Percentiles rank a stretch among this genome's conserved stretches.
phyloP scores from a whole-genome alignment of 2,113 vertebrate genomes.

The Leptosomus discolor region DNA sequence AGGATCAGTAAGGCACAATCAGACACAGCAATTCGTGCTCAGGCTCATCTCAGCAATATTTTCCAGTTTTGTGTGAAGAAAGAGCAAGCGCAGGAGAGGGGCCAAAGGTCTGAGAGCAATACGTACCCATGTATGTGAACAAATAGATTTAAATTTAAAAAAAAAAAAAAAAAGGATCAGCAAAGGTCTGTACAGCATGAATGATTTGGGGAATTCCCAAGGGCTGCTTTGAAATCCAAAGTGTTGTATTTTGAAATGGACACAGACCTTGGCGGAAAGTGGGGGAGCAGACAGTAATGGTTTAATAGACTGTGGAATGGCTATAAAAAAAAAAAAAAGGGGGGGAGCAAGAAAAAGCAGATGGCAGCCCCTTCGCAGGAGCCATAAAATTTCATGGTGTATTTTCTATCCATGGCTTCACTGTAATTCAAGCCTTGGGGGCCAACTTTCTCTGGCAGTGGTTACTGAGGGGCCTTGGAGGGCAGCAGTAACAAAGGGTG shows the following conservation, averaged over 20 bases:
- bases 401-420: slow-evolving; percentile 90
- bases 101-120: neutral
- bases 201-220: neutral
- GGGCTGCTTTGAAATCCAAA: slow-evolving; percentile 9
- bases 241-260: slow-evolving; percentile 17
- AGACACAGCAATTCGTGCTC: neutral
- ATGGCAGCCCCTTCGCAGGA: slow-evolving; percentile 81
- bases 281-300: slow-evolving; percentile 49
- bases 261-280: slow-evolving; percentile 43
- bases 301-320: slow-evolving; percentile 61
- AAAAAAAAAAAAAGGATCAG: neutral
- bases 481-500: slow-evolving; percentile 36
- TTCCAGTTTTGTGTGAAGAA: neutral
- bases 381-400: slow-evolving; percentile 91
- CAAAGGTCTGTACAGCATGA: neutral
- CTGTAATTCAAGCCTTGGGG: slow-evolving; percentile 82
- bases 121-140: neutral
- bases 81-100: neutral
- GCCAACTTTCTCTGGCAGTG: slow-evolving; percentile 64
- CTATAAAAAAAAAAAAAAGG: slow-evolving; percentile 1
- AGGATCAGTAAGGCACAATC: neutral
- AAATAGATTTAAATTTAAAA: neutral
- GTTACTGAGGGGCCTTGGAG: slow-evolving; percentile 16
- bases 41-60: neutral
- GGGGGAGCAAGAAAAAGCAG: slow-evolving; percentile 73